Evolutionary conservation across 2,888 invertebrate species (phyloP).

Genomic region (Platycheirus rosarum): DNA sequence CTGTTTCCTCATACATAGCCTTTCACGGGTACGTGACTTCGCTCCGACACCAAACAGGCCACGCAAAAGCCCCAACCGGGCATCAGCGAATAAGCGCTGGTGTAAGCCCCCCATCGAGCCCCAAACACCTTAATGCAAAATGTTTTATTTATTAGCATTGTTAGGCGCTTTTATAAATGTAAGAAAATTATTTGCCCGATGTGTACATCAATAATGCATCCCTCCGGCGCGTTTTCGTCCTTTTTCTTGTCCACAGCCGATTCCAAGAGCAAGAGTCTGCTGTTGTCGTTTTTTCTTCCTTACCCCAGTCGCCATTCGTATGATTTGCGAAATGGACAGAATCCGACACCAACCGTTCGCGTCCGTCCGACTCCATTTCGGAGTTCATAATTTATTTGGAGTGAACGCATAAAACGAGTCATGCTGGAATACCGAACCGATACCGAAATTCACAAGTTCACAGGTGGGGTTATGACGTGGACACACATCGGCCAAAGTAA

Average conservation of each 20-base stretch:
- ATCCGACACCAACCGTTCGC: conserved; percentile 59
- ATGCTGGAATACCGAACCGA: conserved; percentile 28
- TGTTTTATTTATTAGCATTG: conserved; percentile 78
- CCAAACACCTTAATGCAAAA: conserved; percentile 77
- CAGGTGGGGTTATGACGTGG: conserved; percentile 68
- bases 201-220: conserved; percentile 76
- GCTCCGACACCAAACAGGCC: conserved; percentile 10
- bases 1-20: conserved; percentile 27
- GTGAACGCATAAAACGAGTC: conserved; percentile 26
- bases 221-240: conserved; percentile 68
- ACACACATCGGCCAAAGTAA: conserved; percentile 63
- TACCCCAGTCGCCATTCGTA: conserved; percentile 12
- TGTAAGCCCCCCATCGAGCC: conserved; percentile 75
- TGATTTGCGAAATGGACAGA: conserved; percentile 71
- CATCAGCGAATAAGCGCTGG: conserved; percentile 39
- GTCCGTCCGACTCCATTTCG: conserved; percentile 12
- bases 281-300: conserved; percentile 38
- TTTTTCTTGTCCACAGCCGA: conserved; percentile 55
- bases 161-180: conserved; percentile 76
- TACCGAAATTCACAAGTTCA: conserved; percentile 70
- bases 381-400: conserved; percentile 67
- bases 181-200: conserved; percentile 77
- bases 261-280: conserved; percentile 11
- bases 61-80: conserved; percentile 34
- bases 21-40: conserved; percentile 36